These are phyloP conservation scores for Apotomis betuletana DNA, from an alignment of 2,888 invertebrate species.

Conservation along the genomic window DNA sequence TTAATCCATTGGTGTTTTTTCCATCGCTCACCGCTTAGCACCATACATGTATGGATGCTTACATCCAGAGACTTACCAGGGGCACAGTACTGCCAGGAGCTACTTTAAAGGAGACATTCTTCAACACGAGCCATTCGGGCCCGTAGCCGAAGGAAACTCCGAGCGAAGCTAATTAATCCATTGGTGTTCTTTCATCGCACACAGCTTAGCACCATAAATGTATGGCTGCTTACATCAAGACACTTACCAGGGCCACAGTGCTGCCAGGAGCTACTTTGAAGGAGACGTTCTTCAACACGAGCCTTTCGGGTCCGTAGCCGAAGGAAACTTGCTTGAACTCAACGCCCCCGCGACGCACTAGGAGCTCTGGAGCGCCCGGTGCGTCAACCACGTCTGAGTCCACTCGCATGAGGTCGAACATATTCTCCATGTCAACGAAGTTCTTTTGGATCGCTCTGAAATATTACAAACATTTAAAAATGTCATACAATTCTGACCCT, in stretches of 20 bases:
- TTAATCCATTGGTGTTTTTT: no score
- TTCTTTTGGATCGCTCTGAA: conserved; percentile 96
- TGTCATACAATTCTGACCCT: not conserved
- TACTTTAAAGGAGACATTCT: not conserved
- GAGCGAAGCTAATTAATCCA: no score
- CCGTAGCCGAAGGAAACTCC: no score
- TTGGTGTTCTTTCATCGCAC: no score
- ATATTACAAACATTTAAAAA: not conserved
- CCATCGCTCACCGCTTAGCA: no score
- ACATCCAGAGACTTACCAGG: conserved; percentile 76
- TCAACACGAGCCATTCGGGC: no score
- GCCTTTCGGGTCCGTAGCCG: conserved; percentile 91
- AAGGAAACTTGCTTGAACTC: conserved; percentile 96
- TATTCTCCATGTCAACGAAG: conserved; percentile 99
- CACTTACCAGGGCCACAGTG: conserved; percentile 89
- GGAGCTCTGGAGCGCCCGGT: conserved; percentile 89
- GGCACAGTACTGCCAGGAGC: conserved; percentile 88
- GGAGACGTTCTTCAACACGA: conserved; percentile 89
- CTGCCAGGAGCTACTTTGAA: conserved; percentile 92
- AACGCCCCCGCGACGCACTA: conserved; percentile 88
- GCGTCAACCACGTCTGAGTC: conserved; percentile 94
- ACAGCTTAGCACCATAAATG: no score
- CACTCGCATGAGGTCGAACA: conserved; percentile 97
- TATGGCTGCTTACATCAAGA: no score
- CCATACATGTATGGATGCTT: no score